phyloP scores from a whole-genome alignment of 2,888 invertebrate species.

The Pediacus dermestoides region DNA sequence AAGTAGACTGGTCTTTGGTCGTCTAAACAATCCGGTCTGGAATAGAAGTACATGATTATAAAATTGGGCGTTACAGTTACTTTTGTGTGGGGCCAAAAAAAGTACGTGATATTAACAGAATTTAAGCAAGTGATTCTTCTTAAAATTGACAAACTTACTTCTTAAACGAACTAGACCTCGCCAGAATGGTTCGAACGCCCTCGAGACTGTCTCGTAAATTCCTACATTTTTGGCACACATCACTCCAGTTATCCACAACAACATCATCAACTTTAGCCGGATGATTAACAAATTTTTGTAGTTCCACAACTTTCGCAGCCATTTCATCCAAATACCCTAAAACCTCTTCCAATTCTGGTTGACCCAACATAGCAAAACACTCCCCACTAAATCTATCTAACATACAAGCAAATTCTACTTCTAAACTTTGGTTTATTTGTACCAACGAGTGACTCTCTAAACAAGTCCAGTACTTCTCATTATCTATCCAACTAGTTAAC shows the following conservation, averaged over 20 bases:
- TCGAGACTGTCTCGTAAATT: constrained; percentile 56
- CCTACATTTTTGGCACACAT: constrained; percentile 57
- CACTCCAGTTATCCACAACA: constrained; percentile 50
- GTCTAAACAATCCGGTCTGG: constrained; percentile 31
- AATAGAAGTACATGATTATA: too few species aligned
- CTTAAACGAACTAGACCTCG: constrained; percentile 37
- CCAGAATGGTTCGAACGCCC: constrained; percentile 43
- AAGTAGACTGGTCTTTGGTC: constrained; percentile 40
- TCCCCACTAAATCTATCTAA: constrained; percentile 62
- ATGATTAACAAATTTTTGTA: constrained; percentile 32
- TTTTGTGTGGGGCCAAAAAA: too few species aligned
- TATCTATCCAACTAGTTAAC: constrained; percentile 38
- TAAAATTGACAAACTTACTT: too few species aligned
- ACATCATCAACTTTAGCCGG: constrained; percentile 23
- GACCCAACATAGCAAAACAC: constrained; percentile 54
- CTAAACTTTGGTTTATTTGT: constrained; percentile 54
- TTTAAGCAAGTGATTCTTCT: too few species aligned
- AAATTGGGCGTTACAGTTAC: too few species aligned
- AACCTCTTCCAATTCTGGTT: constrained; percentile 35
- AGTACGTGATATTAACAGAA: too few species aligned
- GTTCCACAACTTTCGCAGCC: constrained; percentile 31
- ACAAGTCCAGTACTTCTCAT: constrained; percentile 45
- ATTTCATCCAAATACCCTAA: constrained; percentile 34
- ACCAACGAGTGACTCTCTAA: constrained; percentile 51
- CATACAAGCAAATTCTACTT: constrained; percentile 66